Conservation (phyloP, 2,888 invertebrate species). For the Crepidodera aurea region DNA sequence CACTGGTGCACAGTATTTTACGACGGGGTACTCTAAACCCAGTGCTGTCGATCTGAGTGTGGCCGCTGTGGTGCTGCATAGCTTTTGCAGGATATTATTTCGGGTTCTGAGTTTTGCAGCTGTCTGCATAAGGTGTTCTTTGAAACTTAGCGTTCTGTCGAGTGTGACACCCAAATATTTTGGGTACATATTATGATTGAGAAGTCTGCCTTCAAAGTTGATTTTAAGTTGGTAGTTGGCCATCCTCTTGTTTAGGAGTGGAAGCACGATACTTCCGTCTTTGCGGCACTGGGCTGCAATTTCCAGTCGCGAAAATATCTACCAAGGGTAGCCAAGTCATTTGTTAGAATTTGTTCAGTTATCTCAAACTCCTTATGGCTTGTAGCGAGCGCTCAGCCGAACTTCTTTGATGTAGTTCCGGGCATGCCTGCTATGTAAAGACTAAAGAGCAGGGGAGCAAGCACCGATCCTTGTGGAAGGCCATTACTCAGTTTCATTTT, state of each 20-base stretch:
- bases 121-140: background rate
- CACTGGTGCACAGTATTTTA: background rate
- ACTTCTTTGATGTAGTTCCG: background rate
- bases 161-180: conserved; percentile 8
- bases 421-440: no score
- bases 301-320: background rate
- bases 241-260: conserved; percentile 7
- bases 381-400: background rate
- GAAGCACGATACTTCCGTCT: no score
- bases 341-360: no score
- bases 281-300: background rate
- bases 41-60: no score
- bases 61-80: conserved; percentile 3
- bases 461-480: no score
- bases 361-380: no score
- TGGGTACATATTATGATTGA: background rate
- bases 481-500: no score
- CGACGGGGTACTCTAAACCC: background rate
- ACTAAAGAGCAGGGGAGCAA: no score
- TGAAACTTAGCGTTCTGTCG: conserved; percentile 14
- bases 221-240: conserved; percentile 8
- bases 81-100: conserved; percentile 11
- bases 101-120: conserved; percentile 11
- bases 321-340: no score
- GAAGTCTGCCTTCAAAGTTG: background rate